A percentile compares a stretch with the other conserved stretches of the same genome.
These are phyloP conservation scores for Atrichornis clamosus DNA, from an alignment of 2,113 vertebrate genomes.

Conservation along the genomic window DNA sequence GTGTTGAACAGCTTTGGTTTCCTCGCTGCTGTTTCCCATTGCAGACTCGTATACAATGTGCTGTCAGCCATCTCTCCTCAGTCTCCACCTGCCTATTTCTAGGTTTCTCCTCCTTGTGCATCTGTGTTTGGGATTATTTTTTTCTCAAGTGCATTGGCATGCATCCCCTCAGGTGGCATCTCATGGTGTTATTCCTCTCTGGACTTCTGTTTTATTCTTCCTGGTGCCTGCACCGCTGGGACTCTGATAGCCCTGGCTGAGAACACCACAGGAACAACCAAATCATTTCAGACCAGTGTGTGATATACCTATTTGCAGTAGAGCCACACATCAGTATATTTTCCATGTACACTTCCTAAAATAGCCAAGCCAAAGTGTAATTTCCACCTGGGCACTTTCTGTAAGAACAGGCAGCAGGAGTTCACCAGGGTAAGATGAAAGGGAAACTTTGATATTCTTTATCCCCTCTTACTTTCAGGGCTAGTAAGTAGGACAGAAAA, in stretches of 20 bases:
- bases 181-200: slow-evolving; percentile 68
- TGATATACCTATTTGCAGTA: not conserved
- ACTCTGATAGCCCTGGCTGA: slow-evolving; percentile 16
- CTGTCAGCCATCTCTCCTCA: slow-evolving; percentile 66
- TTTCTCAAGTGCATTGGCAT: slow-evolving; percentile 53
- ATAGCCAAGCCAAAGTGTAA: not conserved
- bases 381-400: not conserved
- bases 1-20: slow-evolving; percentile 64
- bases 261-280: not conserved
- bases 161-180: slow-evolving; percentile 64
- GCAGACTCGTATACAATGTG: slow-evolving; percentile 59
- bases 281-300: not conserved
- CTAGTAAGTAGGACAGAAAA: not conserved
- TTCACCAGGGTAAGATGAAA: not conserved
- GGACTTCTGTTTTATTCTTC: slow-evolving; percentile 24
- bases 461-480: not conserved
- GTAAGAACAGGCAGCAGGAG: not conserved
- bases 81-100: slow-evolving; percentile 61
- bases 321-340: not conserved
- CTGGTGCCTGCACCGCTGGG: not conserved
- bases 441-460: not conserved
- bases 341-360: not conserved
- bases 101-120: slow-evolving; percentile 65
- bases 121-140: slow-evolving; percentile 67
- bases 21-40: slow-evolving; percentile 62